These are phyloP conservation scores for Gryllus longicercus DNA, from an alignment of 2,888 invertebrate species.

Conservation along the genomic window DNA sequence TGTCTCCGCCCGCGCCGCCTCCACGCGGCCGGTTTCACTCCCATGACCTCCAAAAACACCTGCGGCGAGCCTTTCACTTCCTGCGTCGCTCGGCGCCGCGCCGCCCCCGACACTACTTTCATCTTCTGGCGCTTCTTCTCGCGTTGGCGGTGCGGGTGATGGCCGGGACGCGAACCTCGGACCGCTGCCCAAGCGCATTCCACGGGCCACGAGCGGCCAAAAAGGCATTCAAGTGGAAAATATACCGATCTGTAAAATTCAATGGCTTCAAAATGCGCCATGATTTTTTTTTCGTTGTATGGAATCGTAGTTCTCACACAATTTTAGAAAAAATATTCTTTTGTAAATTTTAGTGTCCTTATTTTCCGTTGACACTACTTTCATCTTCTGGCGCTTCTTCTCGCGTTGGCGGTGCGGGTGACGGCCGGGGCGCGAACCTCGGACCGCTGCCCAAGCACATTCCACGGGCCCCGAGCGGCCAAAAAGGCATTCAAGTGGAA, in stretches of 20 bases:
- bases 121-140: slow-evolving; percentile 1
- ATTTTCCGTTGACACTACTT: not conserved
- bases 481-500: no score
- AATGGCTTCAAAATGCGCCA: no score
- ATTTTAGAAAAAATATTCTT: no score
- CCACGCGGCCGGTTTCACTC: not conserved
- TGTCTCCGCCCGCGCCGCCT: not conserved
- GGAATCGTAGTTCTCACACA: no score
- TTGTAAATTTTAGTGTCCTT: no score
- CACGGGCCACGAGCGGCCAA: no score
- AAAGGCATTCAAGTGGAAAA: no score
- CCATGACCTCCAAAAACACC: slow-evolving; percentile 10
- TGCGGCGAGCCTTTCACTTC: not conserved
- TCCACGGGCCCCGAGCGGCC: no score
- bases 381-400: not conserved
- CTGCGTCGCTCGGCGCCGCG: not conserved
- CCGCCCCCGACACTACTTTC: not conserved
- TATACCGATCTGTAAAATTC: no score
- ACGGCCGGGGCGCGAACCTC: not conserved
- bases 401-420: not conserved
- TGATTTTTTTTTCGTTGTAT: no score
- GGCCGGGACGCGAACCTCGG: not conserved
- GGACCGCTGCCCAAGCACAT: no score
- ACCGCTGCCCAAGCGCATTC: no score
- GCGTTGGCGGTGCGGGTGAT: not conserved